Evolutionary conservation across 2,797 vertebrate genomes (phyloP), one percentile per base, ranked within the genome.

Genomic region (Lophotriccus pileatus): DNA sequence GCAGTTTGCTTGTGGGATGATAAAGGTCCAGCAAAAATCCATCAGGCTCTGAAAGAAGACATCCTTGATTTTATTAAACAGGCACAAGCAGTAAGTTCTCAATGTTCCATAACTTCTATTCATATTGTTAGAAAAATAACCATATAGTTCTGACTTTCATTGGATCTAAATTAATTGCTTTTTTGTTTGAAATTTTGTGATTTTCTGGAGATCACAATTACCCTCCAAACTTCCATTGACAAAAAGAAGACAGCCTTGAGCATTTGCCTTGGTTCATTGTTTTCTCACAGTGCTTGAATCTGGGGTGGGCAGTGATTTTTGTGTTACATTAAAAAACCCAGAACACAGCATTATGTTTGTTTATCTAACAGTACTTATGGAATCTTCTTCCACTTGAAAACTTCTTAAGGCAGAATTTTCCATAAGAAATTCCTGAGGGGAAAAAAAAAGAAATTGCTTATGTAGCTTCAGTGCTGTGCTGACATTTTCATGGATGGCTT

Each of bases 31-130:
- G 99, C 99, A 77, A 99, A 99, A 98, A 99, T 99, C 97, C 99
- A 99, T 96, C 99, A 99, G 96, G 99, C 99, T 95, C 98, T 99
- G 95, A 99, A 99, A 98, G 99, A 99, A 97, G 99, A 99, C 97
- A 99, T 99, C 94, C 98, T 99, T 97, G 99, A 99, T 94, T 99
- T 99, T 97, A 99, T 99, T 97, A 99, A 99, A 98, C 99, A 99
- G 98, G 99, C 99, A 96, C 99, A 99, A 98, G 99, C 99, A 83
- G 98, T 99, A 98, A 98, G 98, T 98, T 87, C 36, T 79, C 43
- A 47, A 53, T 3, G 2, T 94, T 91, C 82, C 37, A 3, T 78
- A 79, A 92, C 59, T 84, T 90, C 15, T 89, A 50, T 78, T 83
- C 7, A 1, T 70, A 32, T 55, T 30, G 9, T 78, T 84, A 84